These are phyloP conservation scores for Netelia virgata DNA, from an alignment of 2,888 invertebrate genomes.

Conservation along the genomic window DNA sequence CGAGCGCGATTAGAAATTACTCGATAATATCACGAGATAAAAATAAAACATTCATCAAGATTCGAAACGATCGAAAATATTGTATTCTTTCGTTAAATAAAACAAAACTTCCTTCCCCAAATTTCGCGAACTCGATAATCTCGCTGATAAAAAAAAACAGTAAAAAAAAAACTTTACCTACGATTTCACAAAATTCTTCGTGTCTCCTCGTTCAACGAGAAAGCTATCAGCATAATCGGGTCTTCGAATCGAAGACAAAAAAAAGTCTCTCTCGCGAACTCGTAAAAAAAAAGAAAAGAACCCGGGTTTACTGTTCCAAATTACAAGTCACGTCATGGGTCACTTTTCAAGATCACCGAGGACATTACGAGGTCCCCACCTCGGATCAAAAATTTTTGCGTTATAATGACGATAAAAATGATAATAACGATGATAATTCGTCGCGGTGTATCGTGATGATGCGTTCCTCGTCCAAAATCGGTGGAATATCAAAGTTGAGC, in stretches of 20 bases:
- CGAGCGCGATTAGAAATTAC: too few relatives aligned
- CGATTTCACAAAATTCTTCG: too few relatives aligned
- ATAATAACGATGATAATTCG: constrained; percentile 2
- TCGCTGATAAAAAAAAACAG: too few relatives aligned
- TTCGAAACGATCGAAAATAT: too few relatives aligned
- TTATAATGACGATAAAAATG: not conserved
- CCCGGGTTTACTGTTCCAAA: not conserved
- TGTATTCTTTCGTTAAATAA: too few relatives aligned
- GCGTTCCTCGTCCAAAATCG: constrained; percentile 9
- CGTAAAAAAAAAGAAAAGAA: not conserved
- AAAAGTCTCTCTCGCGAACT: not conserved
- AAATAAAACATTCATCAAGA: too few relatives aligned
- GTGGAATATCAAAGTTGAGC: constrained; percentile 1
- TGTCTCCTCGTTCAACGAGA: too few relatives aligned
- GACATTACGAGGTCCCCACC: not conserved
- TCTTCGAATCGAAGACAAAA: not conserved
- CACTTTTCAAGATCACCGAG: constrained; percentile 8
- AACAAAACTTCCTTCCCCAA: too few relatives aligned
- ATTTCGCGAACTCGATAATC: too few relatives aligned
- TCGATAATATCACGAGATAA: too few relatives aligned
- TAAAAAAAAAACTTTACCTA: too few relatives aligned
- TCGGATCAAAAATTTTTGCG: not conserved
- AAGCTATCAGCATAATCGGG: not conserved
- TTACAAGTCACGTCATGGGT: not conserved
- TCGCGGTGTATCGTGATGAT: not conserved